phyloP scores from a whole-genome alignment of 2,888 invertebrate genomes.

The Dyspetes luteomarginatus region DNA sequence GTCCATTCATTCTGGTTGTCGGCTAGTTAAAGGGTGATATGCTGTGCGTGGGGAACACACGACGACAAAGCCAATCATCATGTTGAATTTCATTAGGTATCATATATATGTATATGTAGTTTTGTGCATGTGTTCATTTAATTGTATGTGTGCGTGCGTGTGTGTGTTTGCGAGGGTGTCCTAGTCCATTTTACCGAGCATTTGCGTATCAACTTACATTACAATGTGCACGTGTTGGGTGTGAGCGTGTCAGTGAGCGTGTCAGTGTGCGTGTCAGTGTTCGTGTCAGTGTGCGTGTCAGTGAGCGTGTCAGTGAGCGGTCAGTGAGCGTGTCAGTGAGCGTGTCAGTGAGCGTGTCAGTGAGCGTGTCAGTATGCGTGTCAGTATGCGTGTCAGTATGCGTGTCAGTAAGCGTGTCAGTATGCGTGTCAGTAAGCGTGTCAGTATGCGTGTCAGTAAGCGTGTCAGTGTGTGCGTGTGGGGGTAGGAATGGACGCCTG shows the following conservation, averaged over 20 bases:
- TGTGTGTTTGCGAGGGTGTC: not conserved
- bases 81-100: conserved; percentile 4
- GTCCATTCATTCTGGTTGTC: conserved; percentile 66
- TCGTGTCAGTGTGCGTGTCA: no score
- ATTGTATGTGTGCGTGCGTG: not conserved
- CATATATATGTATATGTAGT: not conserved
- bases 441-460: not conserved
- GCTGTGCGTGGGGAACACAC: conserved; percentile 58
- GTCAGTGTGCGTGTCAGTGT: no score
- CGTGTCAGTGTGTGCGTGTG: not conserved
- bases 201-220: no score
- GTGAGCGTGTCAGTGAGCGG: no score
- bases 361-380: not conserved
- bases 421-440: no score
- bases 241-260: no score
- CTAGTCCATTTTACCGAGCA: no score
- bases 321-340: no score
- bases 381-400: no score
- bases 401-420: no score
- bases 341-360: not conserved
- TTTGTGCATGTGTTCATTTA: no score
- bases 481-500: not conserved
- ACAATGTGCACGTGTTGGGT: no score
- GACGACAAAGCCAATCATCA: conserved; percentile 45
- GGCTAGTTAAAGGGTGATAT: conserved; percentile 65